Base-by-base conservation (phyloP, 2,797 vertebrate genomes). In the Dallia pectoralis region DNA sequence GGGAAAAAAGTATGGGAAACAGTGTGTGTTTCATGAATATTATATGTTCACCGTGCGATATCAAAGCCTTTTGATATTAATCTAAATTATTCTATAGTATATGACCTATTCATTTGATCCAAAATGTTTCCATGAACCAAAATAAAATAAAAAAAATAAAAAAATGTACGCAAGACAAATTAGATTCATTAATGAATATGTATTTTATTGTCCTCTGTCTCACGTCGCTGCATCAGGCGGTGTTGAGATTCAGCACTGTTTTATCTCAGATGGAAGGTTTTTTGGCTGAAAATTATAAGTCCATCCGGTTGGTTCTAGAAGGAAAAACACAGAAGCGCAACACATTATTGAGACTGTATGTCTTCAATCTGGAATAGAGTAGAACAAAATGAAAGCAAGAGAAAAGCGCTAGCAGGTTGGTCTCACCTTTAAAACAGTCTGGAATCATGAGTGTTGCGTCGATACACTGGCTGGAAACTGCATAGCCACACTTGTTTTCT, bases 361-460 rank as follows among this genome's bases (percentile, higher is more conserved):
- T 16, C 40, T 44, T 2, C 18, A 2, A 59, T 12, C n/a, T 22
- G 12, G 1, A 12, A 25, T 12, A 56, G 2, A 14, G 53, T 25
- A 59, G 11, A 59, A 56, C 22, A 5, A 36, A 30, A 30, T 0
- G 9, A 18, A 15, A 15, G 33, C 12, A 12, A 27, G 40, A 25
- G 4, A 7, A 48, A 74, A 77, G 0, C 40, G 11, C 40, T 14
- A 44, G 14, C 3, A 44, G 40, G 5, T 44, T 6, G 51, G 19
- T 12, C 64, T 78, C 81, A 97, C 96, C 89, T 89, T 96, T 82
- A 85, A 93, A 97, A 75, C 96, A 98, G 22, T 84, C 84, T 0
- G 96, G 96, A 29, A 94, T 81, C 6, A 83, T 81, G 3, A 96
- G 83, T 19, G 77, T 90, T 66, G 95, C 95, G 5, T 96, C 85